Evolutionary conservation across 2,113 vertebrate species (phyloP).

Genomic region (Mobula hypostoma): DNA sequence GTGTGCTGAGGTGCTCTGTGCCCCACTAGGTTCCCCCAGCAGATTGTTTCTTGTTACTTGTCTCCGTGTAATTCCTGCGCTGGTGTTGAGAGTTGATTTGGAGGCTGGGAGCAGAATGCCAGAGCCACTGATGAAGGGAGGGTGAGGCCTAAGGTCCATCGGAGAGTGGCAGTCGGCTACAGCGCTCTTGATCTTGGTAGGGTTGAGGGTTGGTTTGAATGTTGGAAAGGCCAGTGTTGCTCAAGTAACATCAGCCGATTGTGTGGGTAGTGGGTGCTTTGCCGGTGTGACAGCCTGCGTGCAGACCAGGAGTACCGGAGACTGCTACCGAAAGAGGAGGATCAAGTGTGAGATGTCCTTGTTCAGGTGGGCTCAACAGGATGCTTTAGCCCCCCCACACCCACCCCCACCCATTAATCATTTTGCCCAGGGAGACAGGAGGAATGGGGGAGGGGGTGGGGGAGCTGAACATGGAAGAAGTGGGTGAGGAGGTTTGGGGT

Average conservation of each 20-base stretch:
- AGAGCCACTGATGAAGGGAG: no score
- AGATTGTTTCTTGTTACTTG: no score
- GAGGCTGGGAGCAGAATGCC: no score
- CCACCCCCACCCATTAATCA: no score
- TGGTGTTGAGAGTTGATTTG: background rate
- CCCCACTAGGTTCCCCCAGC: no score
- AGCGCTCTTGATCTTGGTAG: background rate
- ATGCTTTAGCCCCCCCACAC: no score
- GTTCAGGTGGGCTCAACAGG: no score
- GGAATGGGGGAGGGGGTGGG: background rate
- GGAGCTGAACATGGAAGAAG: no score
- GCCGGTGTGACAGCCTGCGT: background rate
- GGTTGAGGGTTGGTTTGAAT: background rate
- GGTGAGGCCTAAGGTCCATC: background rate
- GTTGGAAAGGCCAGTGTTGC: background rate
- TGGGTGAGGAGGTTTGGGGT: no score
- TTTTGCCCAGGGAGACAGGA: no score
- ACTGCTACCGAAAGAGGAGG: background rate
- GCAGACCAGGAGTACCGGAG: background rate
- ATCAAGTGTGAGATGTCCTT: background rate
- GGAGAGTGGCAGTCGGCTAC: background rate
- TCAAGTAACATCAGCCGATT: background rate
- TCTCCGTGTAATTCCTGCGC: no score
- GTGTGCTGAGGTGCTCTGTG: no score
- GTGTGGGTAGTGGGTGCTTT: background rate